Evolutionary conservation across 2,113 vertebrate genomes (phyloP), one percentile per base, ranked within the genome.

Genomic region (Phyllostomus discolor): DNA sequence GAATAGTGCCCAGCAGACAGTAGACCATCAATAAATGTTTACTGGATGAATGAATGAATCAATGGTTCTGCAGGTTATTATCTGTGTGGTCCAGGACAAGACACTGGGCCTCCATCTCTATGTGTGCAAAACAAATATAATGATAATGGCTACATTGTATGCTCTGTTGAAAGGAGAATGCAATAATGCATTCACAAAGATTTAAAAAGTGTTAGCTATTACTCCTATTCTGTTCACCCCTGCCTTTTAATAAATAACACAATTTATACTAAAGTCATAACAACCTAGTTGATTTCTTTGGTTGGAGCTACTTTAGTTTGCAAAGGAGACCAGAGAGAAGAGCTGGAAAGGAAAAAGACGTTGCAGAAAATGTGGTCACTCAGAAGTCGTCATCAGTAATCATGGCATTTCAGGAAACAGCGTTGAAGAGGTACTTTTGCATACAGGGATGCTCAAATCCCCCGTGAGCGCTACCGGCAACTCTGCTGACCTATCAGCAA

Each of bases 221-320:
- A 76, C 64, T 72, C 35, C 78, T 14, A 66, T 46, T 43, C 31
- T 70, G 14, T 24, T 89, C 82, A 91, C 50, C 17, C 14, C 46
- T 91, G 54, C 38, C 67, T 86, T 91, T 84, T 91, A 7, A 64
- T 9, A 91, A 88, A 67, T 80, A 86, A 91, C 66, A 69, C 46
- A 82, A 89, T 91, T 66, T 76, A 67, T 57, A 48, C n/a, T 46
- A 76, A 96, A 91, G 12, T 59, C n/a, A 90, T 88, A 95, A 79
- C 54, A 90, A 73, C 43, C 87, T 79, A 41, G 59, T 90, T 95
- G 92, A 88, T 80, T 46, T 88, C 38, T 94, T 43, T 26, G 79
- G 16, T 64, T 83, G 31, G 67, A 87, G 94, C 91, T 38, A 43
- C 80, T 93, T 93, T 69, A 48, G 54, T 96, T 94, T 94, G 91